Base-by-base conservation (phyloP, 1,140 invertebrate species). In the Trichomalopsis sarcophagae region DNA sequence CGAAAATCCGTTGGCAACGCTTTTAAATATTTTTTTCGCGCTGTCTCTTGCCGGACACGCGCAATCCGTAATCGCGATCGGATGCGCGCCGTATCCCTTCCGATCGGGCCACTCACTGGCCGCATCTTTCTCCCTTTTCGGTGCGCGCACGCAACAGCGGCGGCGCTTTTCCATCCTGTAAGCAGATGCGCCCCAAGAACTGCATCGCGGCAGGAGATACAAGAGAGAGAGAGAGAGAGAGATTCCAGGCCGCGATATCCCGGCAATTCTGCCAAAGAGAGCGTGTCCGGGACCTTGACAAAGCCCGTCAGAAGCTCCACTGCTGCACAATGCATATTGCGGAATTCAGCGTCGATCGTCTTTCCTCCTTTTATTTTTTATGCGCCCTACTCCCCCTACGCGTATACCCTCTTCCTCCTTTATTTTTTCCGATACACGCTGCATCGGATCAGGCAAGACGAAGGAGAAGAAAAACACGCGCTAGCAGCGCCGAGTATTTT, bases 181-280 rank as follows among this genome's bases (percentile, higher is more conserved):
- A 30, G 81, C 81, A 82, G 81, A 82, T 82, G 81, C 40, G 62
- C 62, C 27, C 5, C 33, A 27, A 27, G 33, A n/a, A 71, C 55
- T 77, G 44, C 75, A 21, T 36, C 44, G 50, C 50, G 1, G 21
- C 17, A 33, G 14, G 27, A 71, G 68, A 71, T 30, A 71, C 7
- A 71, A 69, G n/a, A 69, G 66, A 68, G 33, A 30, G 66, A n/a
- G 68, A 69, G 66, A 68, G 33, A 69, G 66, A n/a, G 68, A 71
- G 68, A 71, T 50, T 81, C 44, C 47, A 27, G 27, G 47, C 81
- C 2, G 30, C 71, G 81, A 82, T 82, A 82, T 82, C 69, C 71
- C 71, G 81, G 36, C 81, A 82, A 82, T 82, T 21, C 68, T 44
- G n/a, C 21, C 17, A 44, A 2, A 33, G 76, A 23, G 0, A 21